Base-by-base conservation (phyloP, 2,113 vertebrate species). In the Polyodon spathula region DNA sequence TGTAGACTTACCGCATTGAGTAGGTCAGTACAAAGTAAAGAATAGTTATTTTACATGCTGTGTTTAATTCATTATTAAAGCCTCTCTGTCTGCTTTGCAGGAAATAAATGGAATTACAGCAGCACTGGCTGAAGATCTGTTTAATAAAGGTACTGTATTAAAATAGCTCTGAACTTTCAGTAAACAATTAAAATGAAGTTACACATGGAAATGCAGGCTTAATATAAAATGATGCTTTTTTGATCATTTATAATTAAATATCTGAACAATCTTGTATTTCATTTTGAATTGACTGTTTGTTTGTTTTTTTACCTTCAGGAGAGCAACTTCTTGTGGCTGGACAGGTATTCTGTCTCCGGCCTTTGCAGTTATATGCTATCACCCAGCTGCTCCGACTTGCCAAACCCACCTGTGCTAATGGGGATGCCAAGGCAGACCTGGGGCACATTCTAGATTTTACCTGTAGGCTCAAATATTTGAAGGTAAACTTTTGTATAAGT, bases 391-490 rank as follows among this genome's bases (percentile, higher is more conserved):
- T 99, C 27, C 86, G 84, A 5, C 82, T 89, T 58, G 94, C 92
- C 67, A 95, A 92, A 61, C 93, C 94, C 4, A 93, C 93, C 0
- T 97, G 94, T 63, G 87, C 86, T 65, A 95, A 86, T 1, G 92
- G 95, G 64, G 94, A 98, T 44, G 91, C 94, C 82, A 94, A 90
- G 76, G 93, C 92, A 3, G 95, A 99, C 78, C 86, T 99, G 1
- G 95, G 94, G 8, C 95, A 98, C 76, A 97, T 98, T 72, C 84
- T 99, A 54, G 96, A 99, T 82, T 99, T 99, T 81, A 91, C 93
- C 54, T 99, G 96, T 74, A 81, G 94, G 53, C 94, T 99, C 60
- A 92, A 89, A 66, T 99, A 97, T 78, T 90, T 99, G 54, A 97
- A 95, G 92, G 95, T 92, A 83, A 78, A 14, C 6, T n/a, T 40